phyloP scores from a whole-genome alignment of 2,113 vertebrate genomes.

The Alouatta palliata region DNA sequence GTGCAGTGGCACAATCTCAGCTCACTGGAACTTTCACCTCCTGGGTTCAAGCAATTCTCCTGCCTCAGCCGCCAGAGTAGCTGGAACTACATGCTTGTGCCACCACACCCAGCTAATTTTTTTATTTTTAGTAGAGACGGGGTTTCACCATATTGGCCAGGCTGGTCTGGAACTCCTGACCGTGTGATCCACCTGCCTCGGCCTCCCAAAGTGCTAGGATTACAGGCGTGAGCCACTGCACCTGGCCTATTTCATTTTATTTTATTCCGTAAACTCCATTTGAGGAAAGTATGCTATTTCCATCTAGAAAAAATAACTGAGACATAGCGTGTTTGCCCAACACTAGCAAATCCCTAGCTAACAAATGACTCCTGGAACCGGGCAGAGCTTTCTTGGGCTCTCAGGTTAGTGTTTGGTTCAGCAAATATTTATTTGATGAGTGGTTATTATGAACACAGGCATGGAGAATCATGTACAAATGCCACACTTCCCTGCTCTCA shows the following conservation, averaged over 20 bases:
- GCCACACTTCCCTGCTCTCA: neutral
- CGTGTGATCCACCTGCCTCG: too few species aligned
- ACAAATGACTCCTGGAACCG: neutral
- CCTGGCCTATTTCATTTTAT: neutral
- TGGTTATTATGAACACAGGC: neutral
- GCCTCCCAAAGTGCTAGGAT: too few species aligned
- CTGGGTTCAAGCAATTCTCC: too few species aligned
- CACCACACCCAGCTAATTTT: too few species aligned
- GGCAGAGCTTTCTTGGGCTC: neutral
- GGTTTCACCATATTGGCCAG: too few species aligned
- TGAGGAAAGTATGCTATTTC: neutral
- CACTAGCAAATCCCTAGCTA: neutral
- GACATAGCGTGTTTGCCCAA: neutral
- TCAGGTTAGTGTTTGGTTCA: neutral
- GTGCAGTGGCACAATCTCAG: too few species aligned
- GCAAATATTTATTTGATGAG: slow-evolving; percentile 32
- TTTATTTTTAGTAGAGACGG: too few species aligned
- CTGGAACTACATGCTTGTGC: too few species aligned
- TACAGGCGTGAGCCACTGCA: too few species aligned
- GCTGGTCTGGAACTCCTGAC: too few species aligned
- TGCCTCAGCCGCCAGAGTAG: too few species aligned
- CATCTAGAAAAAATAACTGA: neutral
- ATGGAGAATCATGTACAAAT: neutral
- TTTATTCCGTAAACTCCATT: neutral
- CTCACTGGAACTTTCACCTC: too few species aligned